Conservation (phyloP, 2,888 invertebrate genomes). For the Tenthredo notha region DNA sequence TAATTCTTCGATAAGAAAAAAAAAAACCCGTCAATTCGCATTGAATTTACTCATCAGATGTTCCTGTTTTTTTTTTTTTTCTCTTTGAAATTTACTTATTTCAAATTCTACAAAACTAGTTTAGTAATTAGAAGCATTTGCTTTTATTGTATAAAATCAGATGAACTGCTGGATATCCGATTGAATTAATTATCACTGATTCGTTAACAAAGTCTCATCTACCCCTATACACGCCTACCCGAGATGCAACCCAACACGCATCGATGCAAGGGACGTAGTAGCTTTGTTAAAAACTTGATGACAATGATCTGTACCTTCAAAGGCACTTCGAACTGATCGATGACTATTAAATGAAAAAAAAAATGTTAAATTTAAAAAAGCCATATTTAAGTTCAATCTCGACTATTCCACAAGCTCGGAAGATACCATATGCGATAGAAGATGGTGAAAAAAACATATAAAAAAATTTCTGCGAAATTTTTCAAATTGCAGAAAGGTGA, state of each 20-base stretch:
- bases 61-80: background rate
- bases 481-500: background rate
- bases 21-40: background rate
- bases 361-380: no score
- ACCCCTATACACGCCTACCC: background rate
- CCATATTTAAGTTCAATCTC: background rate
- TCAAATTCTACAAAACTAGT: background rate
- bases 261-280: conserved; percentile 5
- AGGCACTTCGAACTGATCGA: background rate
- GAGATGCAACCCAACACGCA: conserved; percentile 20
- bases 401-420: background rate
- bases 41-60: background rate
- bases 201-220: background rate
- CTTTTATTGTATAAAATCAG: background rate
- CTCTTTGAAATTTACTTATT: background rate
- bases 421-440: background rate
- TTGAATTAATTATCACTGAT: background rate
- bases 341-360: background rate
- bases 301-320: background rate
- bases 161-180: background rate
- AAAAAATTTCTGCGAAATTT: background rate
- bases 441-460: background rate
- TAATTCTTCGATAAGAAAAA: background rate
- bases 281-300: background rate
- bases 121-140: background rate